A percentile compares a stretch with the other conserved stretches of the same genome.
Evolutionary conservation across 2,113 vertebrate genomes (phyloP).

Genomic region (Bubalus kerabau): DNA sequence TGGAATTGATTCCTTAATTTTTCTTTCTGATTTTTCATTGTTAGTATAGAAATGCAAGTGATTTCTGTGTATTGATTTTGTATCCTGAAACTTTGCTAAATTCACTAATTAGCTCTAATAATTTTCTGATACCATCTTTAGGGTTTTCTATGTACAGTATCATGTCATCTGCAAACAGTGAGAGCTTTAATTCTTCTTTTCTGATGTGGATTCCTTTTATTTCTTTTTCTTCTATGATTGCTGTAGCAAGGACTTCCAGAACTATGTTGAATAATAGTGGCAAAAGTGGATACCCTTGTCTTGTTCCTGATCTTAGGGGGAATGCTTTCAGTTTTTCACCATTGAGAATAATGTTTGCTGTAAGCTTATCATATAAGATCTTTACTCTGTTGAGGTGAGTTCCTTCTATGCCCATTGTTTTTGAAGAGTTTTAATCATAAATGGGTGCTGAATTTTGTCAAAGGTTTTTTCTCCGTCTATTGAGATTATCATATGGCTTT

Average conservation of each 20-base stretch:
- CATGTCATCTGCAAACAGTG: neutral
- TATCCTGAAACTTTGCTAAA: neutral
- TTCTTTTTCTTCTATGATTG: neutral
- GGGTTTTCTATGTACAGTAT: neutral
- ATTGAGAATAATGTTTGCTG: neutral
- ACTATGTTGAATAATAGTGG: neutral
- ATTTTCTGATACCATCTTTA: neutral
- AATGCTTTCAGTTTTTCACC: neutral
- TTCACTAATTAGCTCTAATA: neutral
- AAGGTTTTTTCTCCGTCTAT: neutral
- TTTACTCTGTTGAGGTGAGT: neutral
- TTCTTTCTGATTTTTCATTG: neutral
- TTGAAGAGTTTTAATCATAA: neutral
- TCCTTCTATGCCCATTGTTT: neutral
- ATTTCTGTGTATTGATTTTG: neutral
- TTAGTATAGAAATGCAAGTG: neutral
- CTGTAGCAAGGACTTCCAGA: neutral
- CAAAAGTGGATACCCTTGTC: neutral
- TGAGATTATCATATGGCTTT: neutral
- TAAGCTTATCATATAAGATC: neutral
- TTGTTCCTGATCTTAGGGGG: neutral
- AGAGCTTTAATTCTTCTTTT: neutral
- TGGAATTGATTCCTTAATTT: neutral
- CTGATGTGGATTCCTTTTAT: neutral
- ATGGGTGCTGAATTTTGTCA: neutral